phyloP scores from a whole-genome alignment of 1,140 invertebrate genomes.

The Cyclina sinensis region DNA sequence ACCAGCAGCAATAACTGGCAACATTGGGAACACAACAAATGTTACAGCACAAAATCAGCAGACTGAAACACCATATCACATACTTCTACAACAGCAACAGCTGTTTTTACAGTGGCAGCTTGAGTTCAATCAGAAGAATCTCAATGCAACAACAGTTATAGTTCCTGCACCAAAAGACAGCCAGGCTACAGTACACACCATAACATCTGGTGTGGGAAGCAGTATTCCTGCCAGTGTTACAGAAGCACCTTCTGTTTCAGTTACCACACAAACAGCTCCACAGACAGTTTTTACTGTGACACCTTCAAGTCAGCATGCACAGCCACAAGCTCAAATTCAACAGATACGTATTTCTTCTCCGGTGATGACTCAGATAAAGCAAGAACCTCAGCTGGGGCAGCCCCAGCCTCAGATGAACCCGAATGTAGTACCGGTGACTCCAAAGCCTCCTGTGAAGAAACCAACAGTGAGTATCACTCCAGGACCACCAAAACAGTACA shows the following conservation, averaged over 20 bases:
- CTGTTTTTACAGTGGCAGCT: slow-evolving; percentile 96
- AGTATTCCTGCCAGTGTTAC: slow-evolving; percentile 50
- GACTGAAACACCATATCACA: slow-evolving; percentile 95
- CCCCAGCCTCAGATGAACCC: slow-evolving; percentile 68
- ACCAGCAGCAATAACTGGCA: slow-evolving; percentile 61
- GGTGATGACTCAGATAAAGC: slow-evolving; percentile 51
- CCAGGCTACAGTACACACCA: background rate
- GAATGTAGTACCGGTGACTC: slow-evolving; percentile 60
- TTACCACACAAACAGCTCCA: slow-evolving; percentile 73
- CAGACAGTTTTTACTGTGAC: slow-evolving; percentile 67
- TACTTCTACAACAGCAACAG: slow-evolving; percentile 97
- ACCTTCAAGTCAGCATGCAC: slow-evolving; percentile 64
- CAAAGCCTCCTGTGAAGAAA: slow-evolving; percentile 58
- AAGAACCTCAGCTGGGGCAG: slow-evolving; percentile 79
- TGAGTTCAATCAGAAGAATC: slow-evolving; percentile 92
- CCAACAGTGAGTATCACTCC: slow-evolving; percentile 47
- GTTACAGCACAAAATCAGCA: slow-evolving; percentile 42
- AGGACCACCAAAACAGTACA: slow-evolving; percentile 75
- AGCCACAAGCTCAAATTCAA: slow-evolving; percentile 53
- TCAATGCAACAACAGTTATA: slow-evolving; percentile 57
- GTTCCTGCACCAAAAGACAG: slow-evolving; percentile 68
- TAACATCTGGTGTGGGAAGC: slow-evolving; percentile 13
- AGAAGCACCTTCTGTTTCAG: slow-evolving; percentile 63
- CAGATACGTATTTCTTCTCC: slow-evolving; percentile 61
- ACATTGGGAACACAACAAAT: background rate